Percentiles rank a stretch among this genome's conserved stretches.
Conservation (phyloP, 2,888 invertebrate genomes). For the Anticlea derivata region DNA sequence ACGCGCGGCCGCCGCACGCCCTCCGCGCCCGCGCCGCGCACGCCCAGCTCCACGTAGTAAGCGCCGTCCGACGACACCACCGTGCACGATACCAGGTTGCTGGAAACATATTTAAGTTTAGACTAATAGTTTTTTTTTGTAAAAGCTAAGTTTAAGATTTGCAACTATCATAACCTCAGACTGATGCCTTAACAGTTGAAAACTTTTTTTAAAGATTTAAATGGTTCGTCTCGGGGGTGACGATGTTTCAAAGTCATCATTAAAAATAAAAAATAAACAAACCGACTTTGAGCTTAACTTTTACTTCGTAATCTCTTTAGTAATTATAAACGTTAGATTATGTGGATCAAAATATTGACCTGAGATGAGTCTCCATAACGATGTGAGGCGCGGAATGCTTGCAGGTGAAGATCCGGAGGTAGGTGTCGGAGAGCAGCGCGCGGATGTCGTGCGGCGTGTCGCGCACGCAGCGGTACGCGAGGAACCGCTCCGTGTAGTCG, state of each 20-base stretch:
- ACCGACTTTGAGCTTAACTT: too few species aligned
- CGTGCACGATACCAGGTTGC: conserved; percentile 87
- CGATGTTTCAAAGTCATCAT: too few species aligned
- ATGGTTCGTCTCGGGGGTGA: too few species aligned
- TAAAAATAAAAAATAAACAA: too few species aligned
- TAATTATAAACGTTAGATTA: too few species aligned
- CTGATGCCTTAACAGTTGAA: too few species aligned
- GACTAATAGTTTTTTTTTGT: too few species aligned
- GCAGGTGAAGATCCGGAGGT: conserved; percentile 88
- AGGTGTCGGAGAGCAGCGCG: conserved; percentile 90
- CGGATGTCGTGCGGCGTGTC: conserved; percentile 91
- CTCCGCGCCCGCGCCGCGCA: conserved; percentile 79
- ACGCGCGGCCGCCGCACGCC: conserved; percentile 88
- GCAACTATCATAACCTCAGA: too few species aligned
- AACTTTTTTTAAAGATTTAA: too few species aligned
- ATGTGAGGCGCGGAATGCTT: conserved; percentile 78
- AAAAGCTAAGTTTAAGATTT: too few species aligned
- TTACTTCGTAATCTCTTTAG: too few species aligned
- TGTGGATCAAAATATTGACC: conserved; percentile 71
- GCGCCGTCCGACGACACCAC: conserved; percentile 82
- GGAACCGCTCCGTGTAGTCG: conserved; percentile 89
- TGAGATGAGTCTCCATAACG: conserved; percentile 85
- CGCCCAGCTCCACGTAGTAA: conserved; percentile 89
- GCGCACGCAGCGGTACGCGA: conserved; percentile 91
- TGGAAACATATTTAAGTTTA: conserved; percentile 42